Percentiles rank a stretch among this genome's conserved stretches.
Conservation (phyloP, 1,140 invertebrate genomes). For the Drosophila tsacasi region DNA sequence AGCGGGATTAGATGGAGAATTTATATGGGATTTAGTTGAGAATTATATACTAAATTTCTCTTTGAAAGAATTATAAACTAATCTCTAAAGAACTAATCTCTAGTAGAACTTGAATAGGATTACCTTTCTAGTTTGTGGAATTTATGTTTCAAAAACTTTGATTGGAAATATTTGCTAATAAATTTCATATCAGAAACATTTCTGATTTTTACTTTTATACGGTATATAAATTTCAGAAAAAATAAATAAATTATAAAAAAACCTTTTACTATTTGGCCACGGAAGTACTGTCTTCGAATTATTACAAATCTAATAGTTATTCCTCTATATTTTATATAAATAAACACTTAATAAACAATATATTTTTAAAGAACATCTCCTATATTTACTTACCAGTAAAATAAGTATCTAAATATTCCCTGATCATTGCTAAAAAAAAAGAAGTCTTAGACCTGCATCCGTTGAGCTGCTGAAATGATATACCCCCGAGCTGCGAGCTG, state of each 20-base stretch:
- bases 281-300: too few relatives aligned
- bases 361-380: not conserved
- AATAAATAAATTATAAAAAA: too few relatives aligned
- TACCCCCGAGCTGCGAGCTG: constrained; percentile 14
- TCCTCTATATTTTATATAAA: not conserved
- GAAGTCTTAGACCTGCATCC: not conserved
- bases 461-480: constrained; percentile 6
- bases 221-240: too few relatives aligned
- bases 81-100: too few relatives aligned
- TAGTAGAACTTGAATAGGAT: too few relatives aligned
- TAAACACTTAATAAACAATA: not conserved
- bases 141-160: too few relatives aligned
- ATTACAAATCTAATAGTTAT: not conserved
- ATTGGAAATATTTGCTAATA: too few relatives aligned
- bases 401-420: not conserved
- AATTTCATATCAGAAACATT: too few relatives aligned
- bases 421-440: not conserved
- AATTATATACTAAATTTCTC: not conserved
- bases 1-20: not conserved
- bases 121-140: too few relatives aligned
- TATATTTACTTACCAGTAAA: not conserved
- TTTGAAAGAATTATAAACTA: too few relatives aligned
- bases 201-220: too few relatives aligned
- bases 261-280: not conserved
- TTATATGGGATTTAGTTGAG: not conserved